Base-by-base conservation (phyloP, 2,888 invertebrate genomes). In the Acanthosoma haemorrhoidale region DNA sequence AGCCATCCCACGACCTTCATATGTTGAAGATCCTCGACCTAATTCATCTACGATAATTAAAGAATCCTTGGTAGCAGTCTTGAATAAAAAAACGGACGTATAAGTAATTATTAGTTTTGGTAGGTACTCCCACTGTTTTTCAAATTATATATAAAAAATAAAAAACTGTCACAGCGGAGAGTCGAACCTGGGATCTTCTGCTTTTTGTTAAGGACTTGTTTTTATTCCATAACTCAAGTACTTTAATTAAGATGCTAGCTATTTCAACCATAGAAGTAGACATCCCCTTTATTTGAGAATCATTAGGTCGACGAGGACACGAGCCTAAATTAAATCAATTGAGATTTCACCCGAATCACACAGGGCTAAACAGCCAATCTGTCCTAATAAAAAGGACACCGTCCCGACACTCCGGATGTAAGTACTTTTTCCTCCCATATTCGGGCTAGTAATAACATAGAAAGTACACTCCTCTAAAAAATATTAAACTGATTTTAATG, bases 371-470 rank as follows among this genome's bases (percentile, higher is more conserved):
- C 91, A 87, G 0, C 99, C 99, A 36, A 97, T 88, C 79, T 98
- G 98, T 1, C 97, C 96, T 84, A 99, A 84, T n/a, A n/a, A n/a
- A 18, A 98, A 80, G 0, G 89, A 91, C 11, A 88, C 86, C 0
- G 89, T 87, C 1, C 95, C 98, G 25, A 92, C 88, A 3, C 92
- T 90, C 78, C 88, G 85, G 79, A 97, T 92, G 82, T 93, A 98
- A 0, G 98, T 99, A n/a, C n/a, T n/a, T n/a, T n/a, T n/a, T n/a
- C n/a, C n/a, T n/a, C 96, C 96, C 98, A 99, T 99, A 80, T 99
- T 99, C n/a, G n/a, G n/a, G n/a, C n/a, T n/a, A n/a, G n/a, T n/a
- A n/a, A n/a, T n/a, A n/a, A n/a, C n/a, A n/a, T n/a, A n/a, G n/a
- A n/a, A n/a, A n/a, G n/a, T n/a, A n/a, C n/a, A n/a, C n/a, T n/a